Evolutionary conservation across 2,113 vertebrate species (phyloP).

Genomic region (Piliocolobus tephrosceles): DNA sequence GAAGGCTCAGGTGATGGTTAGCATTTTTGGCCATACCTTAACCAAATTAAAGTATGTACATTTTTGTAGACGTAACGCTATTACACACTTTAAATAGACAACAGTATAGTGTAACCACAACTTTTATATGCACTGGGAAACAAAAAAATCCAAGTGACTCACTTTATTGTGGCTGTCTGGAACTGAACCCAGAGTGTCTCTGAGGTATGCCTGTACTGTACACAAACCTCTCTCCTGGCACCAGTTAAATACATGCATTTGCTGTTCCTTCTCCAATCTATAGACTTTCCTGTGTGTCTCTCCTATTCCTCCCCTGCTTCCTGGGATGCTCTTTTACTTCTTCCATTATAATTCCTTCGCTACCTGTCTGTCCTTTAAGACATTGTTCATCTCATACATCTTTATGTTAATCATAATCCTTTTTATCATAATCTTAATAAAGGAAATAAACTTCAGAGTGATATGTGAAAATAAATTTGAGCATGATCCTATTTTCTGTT

Average conservation of each 20-base stretch:
- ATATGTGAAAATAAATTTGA: constrained; percentile 11
- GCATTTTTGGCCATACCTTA: too few species aligned
- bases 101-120: too few species aligned
- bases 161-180: too few species aligned
- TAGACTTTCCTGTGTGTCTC: background rate
- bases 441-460: constrained; percentile 37
- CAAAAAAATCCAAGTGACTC: too few species aligned
- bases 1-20: background rate
- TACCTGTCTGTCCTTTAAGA: background rate
- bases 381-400: background rate
- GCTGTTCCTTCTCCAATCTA: background rate
- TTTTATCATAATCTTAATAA: background rate
- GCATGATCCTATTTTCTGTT: background rate
- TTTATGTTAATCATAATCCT: background rate
- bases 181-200: background rate
- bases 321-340: background rate
- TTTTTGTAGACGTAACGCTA: background rate
- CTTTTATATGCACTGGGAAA: too few species aligned
- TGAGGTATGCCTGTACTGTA: background rate
- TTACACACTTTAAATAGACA: too few species aligned
- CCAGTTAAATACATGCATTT: background rate
- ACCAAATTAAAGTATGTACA: background rate
- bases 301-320: background rate
- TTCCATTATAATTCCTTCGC: background rate
- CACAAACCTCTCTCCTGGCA: background rate